Evolutionary conservation across 2,797 vertebrate genomes (phyloP), one percentile per base, ranked within the genome.

Genomic region (Crenuchus spilurus): DNA sequence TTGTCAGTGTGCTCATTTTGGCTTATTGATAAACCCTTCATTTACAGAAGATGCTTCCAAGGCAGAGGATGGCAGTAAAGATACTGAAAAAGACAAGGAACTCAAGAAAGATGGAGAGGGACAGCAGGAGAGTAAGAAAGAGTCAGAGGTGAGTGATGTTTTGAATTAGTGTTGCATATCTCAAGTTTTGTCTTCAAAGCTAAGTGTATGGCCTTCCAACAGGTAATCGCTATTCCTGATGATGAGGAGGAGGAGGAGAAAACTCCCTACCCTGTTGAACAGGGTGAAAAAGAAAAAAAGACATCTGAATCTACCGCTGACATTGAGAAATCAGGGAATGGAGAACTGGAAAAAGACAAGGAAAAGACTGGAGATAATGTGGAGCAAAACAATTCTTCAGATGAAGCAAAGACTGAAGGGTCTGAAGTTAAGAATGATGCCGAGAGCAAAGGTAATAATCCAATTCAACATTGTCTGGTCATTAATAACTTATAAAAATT

Each of bases 201-300:
- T 24, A 54, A 28, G 0, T 14, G 24, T 28, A 20, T n/a, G 4
- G 13, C 13, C 28, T 39, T 14, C 48, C 11, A 31, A 55, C 85
- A 93, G 92, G 86, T 93, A 6, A 92, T 91, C 33, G 81, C 89
- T 55, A 91, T 92, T 84, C 91, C 91, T 0, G 92, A 92, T 14
- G 89, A 93, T 0, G 89, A 90, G 0, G 90, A 91, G 63, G 89
- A 92, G 0, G 89, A 90, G 0, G 90, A 91, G 64, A 90, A 88
- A 72, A 84, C 73, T 49, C 83, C 86, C 3, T 0, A 83, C 0
- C 74, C 78, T 33, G 37, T 80, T 0, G 86, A 87, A 77, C 72
- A 79, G 28, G 78, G 77, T 58, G 61, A 80, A 33, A 78, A 82
- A 68, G 52, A 85, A 70, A 87, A 88, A 58, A 81, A 86, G 76